Evolutionary conservation across 2,797 vertebrate genomes (phyloP).

Genomic region (Sciurus vulgaris): DNA sequence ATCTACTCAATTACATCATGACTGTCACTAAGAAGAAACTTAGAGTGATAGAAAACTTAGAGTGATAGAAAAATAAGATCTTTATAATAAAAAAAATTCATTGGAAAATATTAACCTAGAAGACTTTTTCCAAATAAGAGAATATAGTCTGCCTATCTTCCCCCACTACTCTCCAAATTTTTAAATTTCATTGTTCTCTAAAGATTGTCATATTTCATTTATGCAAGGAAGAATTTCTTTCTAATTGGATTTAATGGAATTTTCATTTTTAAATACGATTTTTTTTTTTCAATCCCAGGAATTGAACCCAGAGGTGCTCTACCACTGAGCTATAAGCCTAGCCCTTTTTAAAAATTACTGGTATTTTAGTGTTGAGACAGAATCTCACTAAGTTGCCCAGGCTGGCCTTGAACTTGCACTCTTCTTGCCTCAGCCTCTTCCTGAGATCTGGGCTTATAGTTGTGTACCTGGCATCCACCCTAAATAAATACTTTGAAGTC

Average conservation of each 20-base stretch:
- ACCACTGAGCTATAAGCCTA: too few relatives aligned
- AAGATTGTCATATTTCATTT: conserved; percentile 2
- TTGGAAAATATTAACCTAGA: conserved; percentile 28
- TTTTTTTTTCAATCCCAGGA: too few relatives aligned
- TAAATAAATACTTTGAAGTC: conserved; percentile 21
- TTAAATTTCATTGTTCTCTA: background rate
- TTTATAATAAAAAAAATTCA: background rate
- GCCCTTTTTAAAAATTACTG: too few relatives aligned
- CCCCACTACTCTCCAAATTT: background rate
- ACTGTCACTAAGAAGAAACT: background rate
- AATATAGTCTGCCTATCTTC: background rate
- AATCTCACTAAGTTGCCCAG: too few relatives aligned
- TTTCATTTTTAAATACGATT: background rate
- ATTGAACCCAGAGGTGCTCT: too few relatives aligned
- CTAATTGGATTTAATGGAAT: background rate
- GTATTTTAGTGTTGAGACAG: too few relatives aligned
- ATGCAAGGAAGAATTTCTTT: background rate
- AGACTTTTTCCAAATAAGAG: background rate
- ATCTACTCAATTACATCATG: background rate
- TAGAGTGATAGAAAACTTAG: background rate
- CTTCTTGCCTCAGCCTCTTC: too few relatives aligned
- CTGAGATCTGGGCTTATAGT: too few relatives aligned
- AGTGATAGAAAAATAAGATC: background rate
- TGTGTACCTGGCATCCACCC: too few relatives aligned
- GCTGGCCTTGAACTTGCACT: too few relatives aligned